These are phyloP conservation scores for Enteromius unitaeniatus DNA, from an alignment of 2,797 vertebrate genomes.

Conservation along the genomic window DNA sequence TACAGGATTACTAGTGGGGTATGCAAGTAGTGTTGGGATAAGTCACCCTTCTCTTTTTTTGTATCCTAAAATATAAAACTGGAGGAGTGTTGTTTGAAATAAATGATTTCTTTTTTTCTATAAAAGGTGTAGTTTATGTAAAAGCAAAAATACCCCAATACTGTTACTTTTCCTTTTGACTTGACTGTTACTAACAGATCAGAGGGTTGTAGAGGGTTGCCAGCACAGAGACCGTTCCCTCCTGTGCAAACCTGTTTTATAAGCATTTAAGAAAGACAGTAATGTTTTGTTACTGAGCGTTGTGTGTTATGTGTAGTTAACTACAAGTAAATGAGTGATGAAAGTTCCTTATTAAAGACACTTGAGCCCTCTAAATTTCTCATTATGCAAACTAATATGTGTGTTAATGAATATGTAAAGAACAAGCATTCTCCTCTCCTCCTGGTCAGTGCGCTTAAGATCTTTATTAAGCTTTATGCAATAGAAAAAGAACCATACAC, in stretches of 20 bases:
- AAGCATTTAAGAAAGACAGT: conserved; percentile 2
- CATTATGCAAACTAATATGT: conserved; percentile 14
- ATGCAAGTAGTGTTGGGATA: conserved; percentile 45
- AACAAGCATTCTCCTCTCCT: conserved; percentile 17
- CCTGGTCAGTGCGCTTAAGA: conserved; percentile 47
- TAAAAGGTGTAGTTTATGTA: conserved; percentile 41
- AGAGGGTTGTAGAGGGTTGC: not conserved
- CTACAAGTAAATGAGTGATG: not conserved
- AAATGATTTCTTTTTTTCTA: conserved; percentile 57
- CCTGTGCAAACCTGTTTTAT: conserved; percentile 19
- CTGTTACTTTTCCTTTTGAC: conserved; percentile 19
- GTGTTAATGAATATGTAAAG: conserved; percentile 3
- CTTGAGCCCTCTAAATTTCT: not conserved
- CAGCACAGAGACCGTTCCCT: not conserved
- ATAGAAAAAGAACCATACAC: conserved; percentile 60
- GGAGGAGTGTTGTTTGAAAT: conserved; percentile 53
- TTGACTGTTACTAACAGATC: conserved; percentile 32
- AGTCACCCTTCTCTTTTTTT: conserved; percentile 46
- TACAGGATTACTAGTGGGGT: conserved; percentile 48
- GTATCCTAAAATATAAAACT: conserved; percentile 49
- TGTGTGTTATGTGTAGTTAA: conserved; percentile 16
- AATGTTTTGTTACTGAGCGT: conserved; percentile 11
- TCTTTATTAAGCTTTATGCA: conserved; percentile 63
- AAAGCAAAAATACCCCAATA: conserved; percentile 13
- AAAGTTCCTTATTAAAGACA: conserved; percentile 34